Percentiles rank a stretch among this genome's conserved stretches.
phyloP scores from a whole-genome alignment of 2,888 invertebrate species.

The Tetropium fuscum region DNA sequence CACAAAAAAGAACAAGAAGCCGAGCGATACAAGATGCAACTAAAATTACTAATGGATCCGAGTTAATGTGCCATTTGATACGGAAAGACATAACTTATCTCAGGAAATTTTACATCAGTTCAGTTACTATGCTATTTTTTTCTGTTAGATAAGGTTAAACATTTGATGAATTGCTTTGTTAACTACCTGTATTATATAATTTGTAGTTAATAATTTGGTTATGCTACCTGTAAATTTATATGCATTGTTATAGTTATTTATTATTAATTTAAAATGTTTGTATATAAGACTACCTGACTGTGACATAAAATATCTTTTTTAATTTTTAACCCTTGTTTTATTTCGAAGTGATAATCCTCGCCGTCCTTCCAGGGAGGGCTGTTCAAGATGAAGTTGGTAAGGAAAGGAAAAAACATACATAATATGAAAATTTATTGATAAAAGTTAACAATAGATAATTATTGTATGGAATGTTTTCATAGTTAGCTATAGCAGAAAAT shows the following conservation, averaged over 20 bases:
- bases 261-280: constrained; percentile 14
- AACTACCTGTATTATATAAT: constrained; percentile 9
- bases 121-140: background rate
- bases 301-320: constrained; percentile 18
- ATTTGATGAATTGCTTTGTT: background rate
- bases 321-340: constrained; percentile 1
- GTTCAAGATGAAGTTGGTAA: too few relatives aligned
- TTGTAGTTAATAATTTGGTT: background rate
- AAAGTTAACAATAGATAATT: too few relatives aligned
- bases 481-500: too few relatives aligned
- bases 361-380: too few relatives aligned
- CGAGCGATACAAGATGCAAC: constrained; percentile 59
- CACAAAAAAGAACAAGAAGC: constrained; percentile 60
- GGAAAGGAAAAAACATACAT: too few relatives aligned
- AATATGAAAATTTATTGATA: too few relatives aligned
- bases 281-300: constrained; percentile 12
- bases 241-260: constrained; percentile 6
- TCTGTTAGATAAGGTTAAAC: constrained; percentile 11
- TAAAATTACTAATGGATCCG: constrained; percentile 55
- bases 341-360: too few relatives aligned
- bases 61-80: constrained; percentile 35
- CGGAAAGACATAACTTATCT: constrained; percentile 6
- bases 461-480: too few relatives aligned
- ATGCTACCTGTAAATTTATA: too few relatives aligned
- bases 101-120: constrained; percentile 6